Conservation (phyloP, 2,888 invertebrate species). For the Agrotis puta region DNA sequence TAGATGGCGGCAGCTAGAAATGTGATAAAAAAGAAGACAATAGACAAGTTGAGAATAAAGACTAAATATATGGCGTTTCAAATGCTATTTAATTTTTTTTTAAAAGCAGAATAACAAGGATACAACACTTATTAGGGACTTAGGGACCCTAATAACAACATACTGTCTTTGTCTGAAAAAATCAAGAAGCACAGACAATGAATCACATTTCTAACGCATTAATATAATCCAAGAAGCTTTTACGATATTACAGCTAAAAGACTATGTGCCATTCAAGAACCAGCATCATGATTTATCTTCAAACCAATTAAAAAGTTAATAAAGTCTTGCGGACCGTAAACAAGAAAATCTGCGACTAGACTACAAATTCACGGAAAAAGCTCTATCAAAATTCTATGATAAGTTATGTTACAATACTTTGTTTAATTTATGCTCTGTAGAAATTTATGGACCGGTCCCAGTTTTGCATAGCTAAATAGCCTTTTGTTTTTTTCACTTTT, state of each 20-base stretch:
- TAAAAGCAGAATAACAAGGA: background rate
- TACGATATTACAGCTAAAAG: background rate
- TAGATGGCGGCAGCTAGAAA: background rate
- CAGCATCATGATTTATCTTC: slow-evolving; percentile 19
- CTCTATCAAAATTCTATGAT: slow-evolving; percentile 35
- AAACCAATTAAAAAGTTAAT: slow-evolving; percentile 50
- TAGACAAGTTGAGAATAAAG: too few species aligned
- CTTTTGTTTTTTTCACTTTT: slow-evolving; percentile 2
- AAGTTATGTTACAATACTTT: slow-evolving; percentile 38
- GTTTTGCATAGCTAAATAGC: slow-evolving; percentile 47
- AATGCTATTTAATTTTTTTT: too few species aligned
- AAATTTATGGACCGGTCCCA: slow-evolving; percentile 41
- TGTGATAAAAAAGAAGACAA: background rate
- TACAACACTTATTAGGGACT: background rate
- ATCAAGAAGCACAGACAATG: background rate
- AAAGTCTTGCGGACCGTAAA: slow-evolving; percentile 10
- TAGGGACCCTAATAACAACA: background rate
- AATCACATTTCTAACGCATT: background rate
- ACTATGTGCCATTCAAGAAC: background rate
- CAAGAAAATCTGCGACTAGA: slow-evolving; percentile 20
- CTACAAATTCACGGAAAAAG: slow-evolving; percentile 46
- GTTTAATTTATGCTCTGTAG: slow-evolving; percentile 25
- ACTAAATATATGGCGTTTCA: too few species aligned
- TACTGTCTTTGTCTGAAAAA: background rate
- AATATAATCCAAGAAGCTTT: slow-evolving; percentile 11